A percentile compares a stretch with the other conserved stretches of the same genome.
Evolutionary conservation across 92 coral and sea anemone species (phyloP).

Genomic region (Hydrozoanthus gracilis): DNA sequence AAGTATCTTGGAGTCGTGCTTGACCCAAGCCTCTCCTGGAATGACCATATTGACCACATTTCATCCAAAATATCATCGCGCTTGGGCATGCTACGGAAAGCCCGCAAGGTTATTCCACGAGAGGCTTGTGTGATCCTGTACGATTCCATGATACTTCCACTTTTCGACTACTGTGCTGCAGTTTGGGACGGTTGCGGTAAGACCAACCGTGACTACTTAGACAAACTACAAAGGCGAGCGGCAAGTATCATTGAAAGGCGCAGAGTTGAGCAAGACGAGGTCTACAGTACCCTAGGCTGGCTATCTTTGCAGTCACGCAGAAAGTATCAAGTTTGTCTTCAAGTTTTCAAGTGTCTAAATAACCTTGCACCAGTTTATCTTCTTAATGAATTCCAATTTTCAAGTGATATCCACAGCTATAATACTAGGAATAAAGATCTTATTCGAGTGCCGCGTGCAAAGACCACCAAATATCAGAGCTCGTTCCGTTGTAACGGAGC

Average conservation of each 20-base stretch:
- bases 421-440: constrained; percentile 47
- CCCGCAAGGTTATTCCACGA: too few species aligned
- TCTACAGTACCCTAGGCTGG: constrained; percentile 28
- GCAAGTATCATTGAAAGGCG: constrained; percentile 6
- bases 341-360: constrained; percentile 40
- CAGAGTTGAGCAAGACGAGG: constrained; percentile 23
- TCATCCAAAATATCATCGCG: too few species aligned
- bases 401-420: constrained; percentile 33
- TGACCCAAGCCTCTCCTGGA: too few species aligned
- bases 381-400: constrained; percentile 27
- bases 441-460: constrained; percentile 22
- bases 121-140: too few species aligned
- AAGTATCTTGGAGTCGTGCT: too few species aligned
- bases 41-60: too few species aligned
- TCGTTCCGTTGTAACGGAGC: background rate
- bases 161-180: too few species aligned
- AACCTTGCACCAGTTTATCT: constrained; percentile 43
- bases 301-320: constrained; percentile 43
- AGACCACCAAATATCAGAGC: background rate
- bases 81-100: too few species aligned
- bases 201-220: constrained; percentile 5
- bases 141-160: too few species aligned
- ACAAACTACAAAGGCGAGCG: constrained; percentile 14
- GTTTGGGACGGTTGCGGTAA: too few species aligned
- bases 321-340: constrained; percentile 41